Evolutionary conservation across 1,140 invertebrate species (phyloP).

Genomic region (Bombus balteatus): DNA sequence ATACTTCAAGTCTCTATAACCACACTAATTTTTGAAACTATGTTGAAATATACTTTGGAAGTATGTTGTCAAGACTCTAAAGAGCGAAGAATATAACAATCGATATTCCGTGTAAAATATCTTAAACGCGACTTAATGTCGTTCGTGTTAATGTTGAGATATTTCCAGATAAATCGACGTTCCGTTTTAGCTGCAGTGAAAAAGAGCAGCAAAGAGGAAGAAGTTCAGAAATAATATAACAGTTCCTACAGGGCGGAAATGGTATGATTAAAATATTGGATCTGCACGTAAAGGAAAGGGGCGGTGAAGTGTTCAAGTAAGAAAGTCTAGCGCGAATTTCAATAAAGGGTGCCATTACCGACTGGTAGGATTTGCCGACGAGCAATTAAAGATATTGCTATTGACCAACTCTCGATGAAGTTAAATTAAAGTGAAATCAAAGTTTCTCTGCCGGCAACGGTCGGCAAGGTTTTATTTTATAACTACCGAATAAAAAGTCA

Average conservation of each 20-base stretch:
- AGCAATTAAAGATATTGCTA: slow-evolving; percentile 71
- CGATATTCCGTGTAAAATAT: background rate
- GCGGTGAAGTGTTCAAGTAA: slow-evolving; percentile 51
- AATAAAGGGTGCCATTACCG: slow-evolving; percentile 60
- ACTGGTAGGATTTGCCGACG: slow-evolving; percentile 60
- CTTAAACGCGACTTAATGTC: background rate
- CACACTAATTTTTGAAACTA: too few relatives aligned
- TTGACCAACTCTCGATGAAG: slow-evolving; percentile 71
- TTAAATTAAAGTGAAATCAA: slow-evolving; percentile 72
- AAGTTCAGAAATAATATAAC: slow-evolving; percentile 40
- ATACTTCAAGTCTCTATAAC: too few relatives aligned
- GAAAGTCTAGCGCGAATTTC: slow-evolving; percentile 67
- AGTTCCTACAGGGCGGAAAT: slow-evolving; percentile 51
- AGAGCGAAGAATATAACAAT: background rate
- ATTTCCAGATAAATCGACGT: slow-evolving; percentile 11
- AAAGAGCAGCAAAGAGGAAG: background rate
- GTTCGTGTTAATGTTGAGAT: background rate
- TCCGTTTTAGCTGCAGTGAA: background rate
- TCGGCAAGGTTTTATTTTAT: slow-evolving; percentile 40
- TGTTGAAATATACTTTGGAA: too few relatives aligned
- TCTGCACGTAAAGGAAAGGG: slow-evolving; percentile 6
- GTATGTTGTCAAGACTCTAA: background rate
- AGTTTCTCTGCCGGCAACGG: slow-evolving; percentile 38
- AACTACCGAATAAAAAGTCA: background rate
- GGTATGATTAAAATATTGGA: slow-evolving; percentile 46